Evolutionary conservation across 2,797 vertebrate species (phyloP).

Genomic region (Pteropus rufus): DNA sequence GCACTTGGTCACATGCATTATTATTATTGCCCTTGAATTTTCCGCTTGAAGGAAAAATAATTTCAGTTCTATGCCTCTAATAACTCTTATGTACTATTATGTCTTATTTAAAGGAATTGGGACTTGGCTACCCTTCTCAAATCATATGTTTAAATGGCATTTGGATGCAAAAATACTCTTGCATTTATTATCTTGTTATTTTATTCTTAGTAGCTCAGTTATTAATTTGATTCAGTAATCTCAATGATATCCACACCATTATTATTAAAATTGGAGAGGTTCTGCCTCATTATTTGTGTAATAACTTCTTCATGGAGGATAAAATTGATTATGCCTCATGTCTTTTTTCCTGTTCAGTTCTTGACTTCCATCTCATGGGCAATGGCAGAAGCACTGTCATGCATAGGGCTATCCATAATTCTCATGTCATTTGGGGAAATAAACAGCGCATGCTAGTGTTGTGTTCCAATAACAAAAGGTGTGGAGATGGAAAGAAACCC

Average conservation of each 20-base stretch:
- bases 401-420: background rate
- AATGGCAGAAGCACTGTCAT: background rate
- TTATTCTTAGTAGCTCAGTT: constrained; percentile 50
- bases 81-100: background rate
- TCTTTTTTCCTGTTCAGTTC: background rate
- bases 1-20: background rate
- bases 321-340: background rate
- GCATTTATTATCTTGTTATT: constrained; percentile 50
- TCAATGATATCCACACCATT: constrained; percentile 27
- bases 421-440: background rate
- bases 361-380: background rate
- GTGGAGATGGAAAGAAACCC: background rate
- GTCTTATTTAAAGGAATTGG: background rate
- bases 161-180: background rate
- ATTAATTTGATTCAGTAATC: constrained; percentile 55
- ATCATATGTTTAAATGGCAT: background rate
- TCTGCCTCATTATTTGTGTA: constrained; percentile 48
- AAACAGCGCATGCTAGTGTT: background rate
- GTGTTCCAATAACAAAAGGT: background rate
- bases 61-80: background rate
- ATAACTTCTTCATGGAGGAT: constrained; percentile 51
- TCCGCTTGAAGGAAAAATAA: background rate
- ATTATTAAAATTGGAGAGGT: constrained; percentile 60
- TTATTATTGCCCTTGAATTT: background rate
- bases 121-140: background rate